phyloP scores from a whole-genome alignment of 2,113 vertebrate species.

The Tichodroma muraria region DNA sequence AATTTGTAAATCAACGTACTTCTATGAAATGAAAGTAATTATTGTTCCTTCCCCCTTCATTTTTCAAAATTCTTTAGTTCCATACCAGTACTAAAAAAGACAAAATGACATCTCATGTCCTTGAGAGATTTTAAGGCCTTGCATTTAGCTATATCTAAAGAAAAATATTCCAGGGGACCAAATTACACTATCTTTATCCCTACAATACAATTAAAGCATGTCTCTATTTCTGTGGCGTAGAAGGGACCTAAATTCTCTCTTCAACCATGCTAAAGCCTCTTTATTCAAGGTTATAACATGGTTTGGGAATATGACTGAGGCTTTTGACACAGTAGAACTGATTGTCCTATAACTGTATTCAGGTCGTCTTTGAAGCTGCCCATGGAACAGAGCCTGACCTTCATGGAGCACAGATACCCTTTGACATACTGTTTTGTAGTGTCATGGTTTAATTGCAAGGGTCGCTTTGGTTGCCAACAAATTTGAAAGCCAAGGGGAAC shows the following conservation, averaged over 20 bases:
- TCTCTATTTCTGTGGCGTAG: not conserved
- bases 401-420: not conserved
- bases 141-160: not conserved
- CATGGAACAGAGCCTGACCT: not conserved
- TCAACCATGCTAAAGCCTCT: conserved; percentile 39
- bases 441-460: conserved; percentile 7
- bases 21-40: not conserved
- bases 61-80: not conserved
- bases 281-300: conserved; percentile 43
- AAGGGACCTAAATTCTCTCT: conserved; percentile 38
- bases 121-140: conserved; percentile 22
- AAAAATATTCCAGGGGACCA: not conserved
- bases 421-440: not conserved
- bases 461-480: not conserved
- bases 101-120: not conserved
- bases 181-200: conserved; percentile 27
- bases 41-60: not conserved
- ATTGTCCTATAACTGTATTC: conserved; percentile 2
- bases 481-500: not conserved
- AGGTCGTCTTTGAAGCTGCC: not conserved
- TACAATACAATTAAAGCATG: conserved; percentile 35
- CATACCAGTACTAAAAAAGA: not conserved
- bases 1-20: too few relatives aligned
- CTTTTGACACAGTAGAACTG: not conserved
- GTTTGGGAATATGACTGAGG: conserved; percentile 18